These are phyloP conservation scores for Aspidoscelis tigris DNA, from an alignment of 2,113 vertebrate genomes.

Conservation along the genomic window DNA sequence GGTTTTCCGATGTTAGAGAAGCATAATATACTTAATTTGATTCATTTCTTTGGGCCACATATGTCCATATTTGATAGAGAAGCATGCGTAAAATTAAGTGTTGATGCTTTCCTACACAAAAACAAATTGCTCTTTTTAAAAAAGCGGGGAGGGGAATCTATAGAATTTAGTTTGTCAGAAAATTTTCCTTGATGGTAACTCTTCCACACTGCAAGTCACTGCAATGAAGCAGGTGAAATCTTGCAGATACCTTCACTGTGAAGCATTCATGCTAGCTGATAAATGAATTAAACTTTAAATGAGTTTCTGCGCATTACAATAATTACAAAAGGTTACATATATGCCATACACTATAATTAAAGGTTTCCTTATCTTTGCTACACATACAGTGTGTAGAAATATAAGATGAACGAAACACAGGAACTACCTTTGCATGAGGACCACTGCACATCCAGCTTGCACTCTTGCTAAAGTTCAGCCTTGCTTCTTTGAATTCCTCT, in stretches of 20 bases:
- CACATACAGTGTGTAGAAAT: no score
- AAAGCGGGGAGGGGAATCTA: not conserved
- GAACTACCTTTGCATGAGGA: no score
- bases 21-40: not conserved
- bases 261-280: conserved; percentile 19
- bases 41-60: accelerated
- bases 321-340: not conserved
- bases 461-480: no score
- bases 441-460: no score
- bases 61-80: not conserved
- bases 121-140: not conserved
- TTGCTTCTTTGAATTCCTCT: no score
- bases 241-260: not conserved
- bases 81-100: not conserved
- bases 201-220: no score
- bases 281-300: not conserved
- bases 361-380: not conserved
- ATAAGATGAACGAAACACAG: no score
- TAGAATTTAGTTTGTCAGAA: not conserved
- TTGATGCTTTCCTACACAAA: not conserved
- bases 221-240: no score
- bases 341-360: not conserved
- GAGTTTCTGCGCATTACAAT: not conserved
- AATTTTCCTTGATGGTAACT: not conserved
- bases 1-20: not conserved